Evolutionary conservation across 2,888 invertebrate species (phyloP).

Genomic region (Elgonia sp.): DNA sequence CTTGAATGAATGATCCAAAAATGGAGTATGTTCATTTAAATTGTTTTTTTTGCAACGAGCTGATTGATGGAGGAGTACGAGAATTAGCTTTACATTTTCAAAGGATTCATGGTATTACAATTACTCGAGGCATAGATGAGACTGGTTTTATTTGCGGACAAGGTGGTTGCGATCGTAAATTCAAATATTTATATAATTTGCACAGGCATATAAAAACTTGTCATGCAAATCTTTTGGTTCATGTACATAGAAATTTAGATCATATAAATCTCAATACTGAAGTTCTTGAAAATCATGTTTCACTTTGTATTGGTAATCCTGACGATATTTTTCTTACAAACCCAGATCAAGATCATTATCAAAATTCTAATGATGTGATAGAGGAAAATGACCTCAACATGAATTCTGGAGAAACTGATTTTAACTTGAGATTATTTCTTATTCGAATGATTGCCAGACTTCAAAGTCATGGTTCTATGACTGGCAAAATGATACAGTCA

Average conservation of each 20-base stretch:
- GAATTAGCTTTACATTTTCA: conserved; percentile 41
- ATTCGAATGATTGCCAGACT: conserved; percentile 57
- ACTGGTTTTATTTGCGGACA: conserved; percentile 61
- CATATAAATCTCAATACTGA: conserved; percentile 21
- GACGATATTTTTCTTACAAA: no score
- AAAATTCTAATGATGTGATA: not conserved
- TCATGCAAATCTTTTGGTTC: not conserved
- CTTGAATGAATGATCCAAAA: no score
- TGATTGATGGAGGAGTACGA: conserved; percentile 30
- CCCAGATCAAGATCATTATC: no score
- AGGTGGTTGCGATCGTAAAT: conserved; percentile 47
- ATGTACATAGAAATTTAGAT: not conserved
- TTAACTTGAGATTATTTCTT: conserved; percentile 30
- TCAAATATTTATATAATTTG: conserved; percentile 48
- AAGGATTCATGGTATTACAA: conserved; percentile 42
- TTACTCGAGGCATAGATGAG: conserved; percentile 17
- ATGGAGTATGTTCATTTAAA: no score
- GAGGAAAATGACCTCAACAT: not conserved
- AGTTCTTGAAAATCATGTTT: not conserved
- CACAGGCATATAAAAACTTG: conserved; percentile 49
- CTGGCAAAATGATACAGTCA: conserved; percentile 40
- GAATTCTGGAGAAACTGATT: not conserved
- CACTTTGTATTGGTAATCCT: no score
- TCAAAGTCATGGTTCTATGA: conserved; percentile 66
- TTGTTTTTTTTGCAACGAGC: no score